Percentiles rank a stretch among this genome's conserved stretches.
phyloP scores from a whole-genome alignment of 2,113 vertebrate species.

The Malurus cyaneus region DNA sequence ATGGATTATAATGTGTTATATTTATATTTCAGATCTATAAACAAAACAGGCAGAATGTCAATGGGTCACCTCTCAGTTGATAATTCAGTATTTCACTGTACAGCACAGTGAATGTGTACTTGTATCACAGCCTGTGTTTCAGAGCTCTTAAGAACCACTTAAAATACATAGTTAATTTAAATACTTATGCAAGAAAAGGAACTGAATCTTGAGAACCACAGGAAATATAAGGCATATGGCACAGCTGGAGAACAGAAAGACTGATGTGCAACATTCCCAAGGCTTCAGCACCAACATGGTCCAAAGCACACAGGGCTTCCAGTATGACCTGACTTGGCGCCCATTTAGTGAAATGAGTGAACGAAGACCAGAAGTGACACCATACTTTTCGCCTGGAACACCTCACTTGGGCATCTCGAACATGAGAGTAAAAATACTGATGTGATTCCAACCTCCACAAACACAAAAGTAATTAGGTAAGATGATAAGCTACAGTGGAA shows the following conservation, averaged over 20 bases:
- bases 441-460: not conserved
- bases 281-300: not conserved
- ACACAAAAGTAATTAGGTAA: not conserved
- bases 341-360: not conserved
- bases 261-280: not conserved
- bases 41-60: not conserved
- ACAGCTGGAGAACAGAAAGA: not conserved
- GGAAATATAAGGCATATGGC: not conserved
- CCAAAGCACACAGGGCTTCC: not conserved
- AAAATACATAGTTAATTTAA: not conserved
- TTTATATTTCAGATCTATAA: not conserved
- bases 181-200: not conserved
- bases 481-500: not conserved
- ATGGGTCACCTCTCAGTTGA: not conserved
- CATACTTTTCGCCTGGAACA: not conserved
- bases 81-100: not conserved
- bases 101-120: not conserved
- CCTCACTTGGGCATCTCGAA: not conserved
- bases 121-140: not conserved
- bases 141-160: not conserved
- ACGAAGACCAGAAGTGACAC: fast-evolving
- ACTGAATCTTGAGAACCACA: not conserved
- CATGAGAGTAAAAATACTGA: fast-evolving
- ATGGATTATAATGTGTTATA: not conserved
- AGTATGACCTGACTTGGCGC: not conserved